Conservation (phyloP, 2,113 vertebrate genomes). For the Laticauda laticaudata region DNA sequence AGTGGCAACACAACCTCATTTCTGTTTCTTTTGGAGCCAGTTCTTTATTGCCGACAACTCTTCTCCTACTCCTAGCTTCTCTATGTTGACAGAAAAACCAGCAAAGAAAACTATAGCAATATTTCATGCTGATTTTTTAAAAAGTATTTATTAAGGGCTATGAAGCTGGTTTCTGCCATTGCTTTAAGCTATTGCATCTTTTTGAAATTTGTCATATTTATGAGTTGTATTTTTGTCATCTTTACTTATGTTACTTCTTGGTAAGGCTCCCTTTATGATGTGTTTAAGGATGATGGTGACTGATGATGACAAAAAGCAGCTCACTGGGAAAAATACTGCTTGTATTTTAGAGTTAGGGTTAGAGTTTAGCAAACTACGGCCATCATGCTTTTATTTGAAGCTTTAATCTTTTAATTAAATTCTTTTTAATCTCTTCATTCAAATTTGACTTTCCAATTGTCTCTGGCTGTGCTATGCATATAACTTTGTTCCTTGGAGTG, state of each 20-base stretch:
- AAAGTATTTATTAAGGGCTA: not conserved
- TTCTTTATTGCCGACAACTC: not conserved
- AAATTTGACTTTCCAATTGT: not conserved
- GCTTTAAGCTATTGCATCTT: not conserved
- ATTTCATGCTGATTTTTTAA: not conserved
- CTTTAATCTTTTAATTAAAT: not conserved
- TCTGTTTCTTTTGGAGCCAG: not conserved
- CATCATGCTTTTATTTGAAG: not conserved
- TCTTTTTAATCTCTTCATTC: not conserved
- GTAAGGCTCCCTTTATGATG: not conserved
- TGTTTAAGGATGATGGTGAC: not conserved
- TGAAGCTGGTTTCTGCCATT: not conserved
- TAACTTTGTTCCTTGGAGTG: not conserved
- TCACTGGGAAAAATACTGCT: not conserved
- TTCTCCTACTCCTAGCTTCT: not conserved
- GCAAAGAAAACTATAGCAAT: not conserved
- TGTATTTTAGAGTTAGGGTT: not conserved
- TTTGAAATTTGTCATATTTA: not conserved
- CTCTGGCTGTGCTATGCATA: not conserved
- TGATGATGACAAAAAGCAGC: not conserved
- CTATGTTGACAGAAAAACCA: not conserved
- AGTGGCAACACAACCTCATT: not conserved
- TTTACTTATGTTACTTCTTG: not conserved
- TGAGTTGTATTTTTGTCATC: not conserved
- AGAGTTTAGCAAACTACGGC: not conserved